Percentiles rank a stretch among this genome's conserved stretches.
phyloP scores from a whole-genome alignment of 2,113 vertebrate genomes.

The Myrmecophaga tridactyla region DNA sequence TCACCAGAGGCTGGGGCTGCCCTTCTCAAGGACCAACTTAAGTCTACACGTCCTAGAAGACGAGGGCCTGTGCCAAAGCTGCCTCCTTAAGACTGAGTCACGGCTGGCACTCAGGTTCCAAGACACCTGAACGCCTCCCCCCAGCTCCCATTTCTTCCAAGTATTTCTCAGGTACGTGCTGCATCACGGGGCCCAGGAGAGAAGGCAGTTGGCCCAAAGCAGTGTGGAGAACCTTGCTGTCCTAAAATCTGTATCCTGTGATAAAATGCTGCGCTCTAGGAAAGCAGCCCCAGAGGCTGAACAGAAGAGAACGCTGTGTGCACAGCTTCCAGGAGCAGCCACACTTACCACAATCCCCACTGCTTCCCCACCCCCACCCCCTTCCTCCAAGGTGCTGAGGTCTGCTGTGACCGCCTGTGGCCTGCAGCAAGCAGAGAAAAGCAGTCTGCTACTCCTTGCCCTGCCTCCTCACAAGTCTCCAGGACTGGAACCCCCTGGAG shows the following conservation, averaged over 20 bases:
- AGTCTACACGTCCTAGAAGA: neutral
- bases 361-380: neutral
- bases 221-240: neutral
- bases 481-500: neutral
- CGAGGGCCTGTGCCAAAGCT: accelerated
- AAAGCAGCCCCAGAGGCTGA: neutral
- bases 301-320: accelerated
- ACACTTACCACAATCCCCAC: neutral
- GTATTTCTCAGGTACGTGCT: no score
- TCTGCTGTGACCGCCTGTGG: neutral
- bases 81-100: neutral
- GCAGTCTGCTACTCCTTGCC: neutral
- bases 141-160: neutral
- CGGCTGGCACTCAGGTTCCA: neutral
- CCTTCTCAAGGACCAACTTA: neutral
- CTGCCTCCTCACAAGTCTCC: accelerated
- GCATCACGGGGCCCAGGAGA: neutral
- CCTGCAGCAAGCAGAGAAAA: no score
- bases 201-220: neutral
- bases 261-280: accelerated
- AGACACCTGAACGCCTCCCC: neutral
- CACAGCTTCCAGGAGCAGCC: neutral
- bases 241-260: neutral
- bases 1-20: accelerated
- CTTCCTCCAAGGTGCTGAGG: neutral